Base-by-base conservation (phyloP, 2,113 vertebrate genomes). In the Narcine bancroftii region DNA sequence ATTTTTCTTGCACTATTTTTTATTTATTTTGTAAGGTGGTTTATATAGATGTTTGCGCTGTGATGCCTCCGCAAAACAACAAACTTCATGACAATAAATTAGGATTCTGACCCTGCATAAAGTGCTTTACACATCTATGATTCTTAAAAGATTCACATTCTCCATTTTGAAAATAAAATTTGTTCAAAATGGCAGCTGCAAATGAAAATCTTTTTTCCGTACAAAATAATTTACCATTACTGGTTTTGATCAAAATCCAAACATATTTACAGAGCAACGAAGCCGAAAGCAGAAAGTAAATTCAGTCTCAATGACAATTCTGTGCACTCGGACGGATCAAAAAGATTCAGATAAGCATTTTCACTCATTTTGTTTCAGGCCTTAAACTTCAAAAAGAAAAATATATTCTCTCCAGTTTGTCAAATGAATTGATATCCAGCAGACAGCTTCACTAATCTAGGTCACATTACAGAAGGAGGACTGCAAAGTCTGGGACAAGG, bases 271-370 rank as follows among this genome's bases (percentile, higher is more conserved):
- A 60, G 53, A 15, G 53, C 53, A 87, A 87, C 60, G 19, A 87
- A 60, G 15, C 53, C 53, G 15, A n/a, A 36, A 60, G 53, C 50
- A 36, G 53, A 87, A 87, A 87, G 53, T 19, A 60, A 36, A 60
- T 36, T 75, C 33, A 36, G 29, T 83, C 47, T 47, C 50, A 60
- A 29, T 60, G 53, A 60, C 79, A 83, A 83, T 50, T 63, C 53
- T 87, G n/a, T 87, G 81, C n/a, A 36, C 81, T 36, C 0, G 4
- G 81, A 87, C 0, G 4, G 81, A 87, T 87, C 81, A 87, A 60
- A 87, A 87, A 87, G 53, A 60, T 87, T 87, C 81, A 87, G 53
- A 87, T 60, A 60, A 87, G n/a, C 72, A 11, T 75, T n/a, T 39
- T 39, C 15, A 10, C 81, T 87, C 33, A 87, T 87, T 87, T 87